Conservation (phyloP, 2,113 vertebrate species). For the Cheilinus undulatus region DNA sequence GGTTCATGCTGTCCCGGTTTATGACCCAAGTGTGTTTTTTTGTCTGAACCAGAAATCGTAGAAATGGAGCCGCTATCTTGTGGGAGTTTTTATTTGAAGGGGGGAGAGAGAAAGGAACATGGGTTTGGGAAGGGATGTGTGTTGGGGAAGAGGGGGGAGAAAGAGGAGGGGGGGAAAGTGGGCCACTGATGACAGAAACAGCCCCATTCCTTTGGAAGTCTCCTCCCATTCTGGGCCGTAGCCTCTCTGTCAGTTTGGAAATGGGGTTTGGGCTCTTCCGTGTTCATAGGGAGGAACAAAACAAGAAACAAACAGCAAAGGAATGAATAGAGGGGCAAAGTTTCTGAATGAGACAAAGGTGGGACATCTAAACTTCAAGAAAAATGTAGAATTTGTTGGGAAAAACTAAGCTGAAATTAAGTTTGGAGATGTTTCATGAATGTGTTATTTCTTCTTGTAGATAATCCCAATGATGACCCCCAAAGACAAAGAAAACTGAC, state of each 20-base stretch:
- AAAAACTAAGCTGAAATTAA: neutral
- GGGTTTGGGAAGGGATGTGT: conserved; percentile 57
- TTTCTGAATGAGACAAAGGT: conserved; percentile 1
- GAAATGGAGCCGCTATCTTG: conserved; percentile 56
- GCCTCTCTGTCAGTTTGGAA: conserved; percentile 52
- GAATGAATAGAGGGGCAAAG: conserved; percentile 11
- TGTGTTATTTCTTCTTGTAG: conserved; percentile 42
- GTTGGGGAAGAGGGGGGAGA: conserved; percentile 35
- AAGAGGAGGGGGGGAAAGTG: conserved; percentile 10
- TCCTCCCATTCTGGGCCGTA: conserved; percentile 72
- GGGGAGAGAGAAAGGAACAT: conserved; percentile 43
- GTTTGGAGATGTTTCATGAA: neutral
- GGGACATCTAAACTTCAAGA: conserved; percentile 1
- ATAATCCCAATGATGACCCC: conserved; percentile 46
- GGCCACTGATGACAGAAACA: conserved; percentile 71
- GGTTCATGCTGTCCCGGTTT: conserved; percentile 32
- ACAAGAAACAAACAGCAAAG: neutral
- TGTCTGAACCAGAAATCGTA: conserved; percentile 47
- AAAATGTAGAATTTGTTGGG: neutral
- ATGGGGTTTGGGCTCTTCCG: conserved; percentile 50
- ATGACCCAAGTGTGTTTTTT: conserved; percentile 27
- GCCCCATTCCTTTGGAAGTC: conserved; percentile 71
- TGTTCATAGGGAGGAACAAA: conserved; percentile 45
- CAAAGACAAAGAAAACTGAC: conserved; percentile 52
- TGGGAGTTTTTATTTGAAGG: conserved; percentile 32